Conservation (phyloP, 2,113 vertebrate species). For the Leptodactylus fuscus region DNA sequence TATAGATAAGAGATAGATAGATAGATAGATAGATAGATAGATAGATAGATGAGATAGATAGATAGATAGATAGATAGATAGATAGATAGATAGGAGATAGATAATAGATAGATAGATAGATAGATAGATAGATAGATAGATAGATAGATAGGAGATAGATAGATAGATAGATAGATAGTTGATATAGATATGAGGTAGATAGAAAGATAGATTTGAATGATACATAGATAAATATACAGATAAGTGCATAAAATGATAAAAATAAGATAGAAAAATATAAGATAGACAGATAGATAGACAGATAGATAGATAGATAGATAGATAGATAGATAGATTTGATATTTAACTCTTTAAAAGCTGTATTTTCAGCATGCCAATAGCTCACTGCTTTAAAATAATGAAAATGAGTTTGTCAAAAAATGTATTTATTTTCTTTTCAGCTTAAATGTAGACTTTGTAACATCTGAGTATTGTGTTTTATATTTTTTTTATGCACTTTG, state of each 20-base stretch:
- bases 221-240: background rate
- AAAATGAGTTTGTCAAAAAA: too few species aligned
- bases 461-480: too few species aligned
- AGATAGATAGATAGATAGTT: background rate
- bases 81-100: background rate
- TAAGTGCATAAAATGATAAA: background rate
- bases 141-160: background rate
- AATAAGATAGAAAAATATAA: too few species aligned
- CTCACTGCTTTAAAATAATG: too few species aligned
- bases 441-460: too few species aligned
- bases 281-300: too few species aligned
- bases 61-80: background rate
- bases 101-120: background rate
- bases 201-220: background rate
- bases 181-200: too few species aligned
- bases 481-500: too few species aligned
- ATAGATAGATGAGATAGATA: background rate
- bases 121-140: background rate
- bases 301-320: too few species aligned
- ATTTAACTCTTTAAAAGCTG: too few species aligned
- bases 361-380: too few species aligned
- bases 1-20: background rate
- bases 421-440: background rate
- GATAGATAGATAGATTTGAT: background rate
- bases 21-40: background rate